Evolutionary conservation across 2,797 vertebrate genomes (phyloP).

Genomic region (Xenopus petersii): DNA sequence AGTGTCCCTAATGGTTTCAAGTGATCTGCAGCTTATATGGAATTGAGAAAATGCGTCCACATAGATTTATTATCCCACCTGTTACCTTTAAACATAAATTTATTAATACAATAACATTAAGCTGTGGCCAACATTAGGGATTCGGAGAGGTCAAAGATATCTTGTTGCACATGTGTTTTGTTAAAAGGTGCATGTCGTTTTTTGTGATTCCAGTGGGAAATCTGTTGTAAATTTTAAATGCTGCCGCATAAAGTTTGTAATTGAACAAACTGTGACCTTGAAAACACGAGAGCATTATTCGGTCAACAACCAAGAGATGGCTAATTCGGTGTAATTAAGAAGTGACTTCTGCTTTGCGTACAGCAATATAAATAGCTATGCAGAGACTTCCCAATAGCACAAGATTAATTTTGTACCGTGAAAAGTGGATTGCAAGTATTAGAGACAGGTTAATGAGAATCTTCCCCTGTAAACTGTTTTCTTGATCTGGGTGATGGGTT

Average conservation of each 20-base stretch:
- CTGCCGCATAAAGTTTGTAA: slow-evolving; percentile 32
- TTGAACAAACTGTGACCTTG: slow-evolving; percentile 51
- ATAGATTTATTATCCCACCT: slow-evolving; percentile 11
- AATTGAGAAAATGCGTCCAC: slow-evolving; percentile 9
- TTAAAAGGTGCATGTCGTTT: slow-evolving; percentile 37
- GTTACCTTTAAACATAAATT: background rate
- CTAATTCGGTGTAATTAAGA: slow-evolving; percentile 65
- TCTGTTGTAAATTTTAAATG: slow-evolving; percentile 41
- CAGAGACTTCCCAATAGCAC: slow-evolving; percentile 35
- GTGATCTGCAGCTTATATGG: slow-evolving; percentile 15
- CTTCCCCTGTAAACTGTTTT: slow-evolving; percentile 54
- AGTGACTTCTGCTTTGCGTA: slow-evolving; percentile 51
- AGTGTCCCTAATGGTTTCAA: slow-evolving; percentile 16
- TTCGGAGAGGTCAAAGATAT: slow-evolving; percentile 40
- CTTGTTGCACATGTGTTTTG: slow-evolving; percentile 50
- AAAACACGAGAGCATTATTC: slow-evolving; percentile 49
- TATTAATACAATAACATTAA: slow-evolving; percentile 11
- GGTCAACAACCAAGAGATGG: slow-evolving; percentile 51
- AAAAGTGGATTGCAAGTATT: slow-evolving; percentile 49
- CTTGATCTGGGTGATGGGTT: slow-evolving; percentile 53
- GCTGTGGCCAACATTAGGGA: slow-evolving; percentile 5
- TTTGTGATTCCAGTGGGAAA: slow-evolving; percentile 35
- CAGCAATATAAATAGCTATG: slow-evolving; percentile 53
- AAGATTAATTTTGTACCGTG: slow-evolving; percentile 45
- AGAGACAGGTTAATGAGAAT: slow-evolving; percentile 61